Evolutionary conservation across 2,797 vertebrate genomes (phyloP), one percentile per base, ranked within the genome.

Genomic region (Scleropages formosus): DNA sequence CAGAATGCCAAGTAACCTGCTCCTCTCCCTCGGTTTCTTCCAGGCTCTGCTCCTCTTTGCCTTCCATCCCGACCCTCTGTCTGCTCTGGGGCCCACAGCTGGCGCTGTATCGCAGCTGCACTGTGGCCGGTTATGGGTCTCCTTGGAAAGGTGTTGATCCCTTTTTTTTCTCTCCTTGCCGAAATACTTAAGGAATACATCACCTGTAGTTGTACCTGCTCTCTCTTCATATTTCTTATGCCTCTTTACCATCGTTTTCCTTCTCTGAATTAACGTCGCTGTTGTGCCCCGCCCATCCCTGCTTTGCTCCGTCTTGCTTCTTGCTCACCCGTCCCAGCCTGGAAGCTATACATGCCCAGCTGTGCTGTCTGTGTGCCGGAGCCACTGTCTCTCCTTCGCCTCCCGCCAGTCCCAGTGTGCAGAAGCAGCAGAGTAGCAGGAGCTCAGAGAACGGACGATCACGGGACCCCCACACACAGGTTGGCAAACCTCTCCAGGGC

Each of bases 31-130:
- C 53, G 18, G 3, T 71, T 13, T 72, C 11, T 51, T 64, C 12
- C 44, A 85, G 84, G 75, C 80, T 64, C 51, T 81, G 73, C 79
- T 85, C 27, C 10, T 83, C 49, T 85, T 83, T 59, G 78, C 73
- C 8, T 58, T 82, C 39, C 84, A 82, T 60, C 77, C 77, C 66
- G 60, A 47, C 44, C 76, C 76, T 0, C 53, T 77, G 15, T 79
- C 79, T 31, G 78, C 65, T 4, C 68, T 49, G 15, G 66, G 47
- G 58, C 56, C 76, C 27, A 73, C 26, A 18, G 51, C 53, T 27
- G 61, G 26, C 0, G 18, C 64, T 22, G 12, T 77, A n/a, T 39
- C 69, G 27, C 60, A 73, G 39, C 72, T 83, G 65, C 53, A 69
- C 63, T 80, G 77, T 74, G 84, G 82, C 56, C 78, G 79, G 46